Evolutionary conservation across 2,113 vertebrate genomes (phyloP).

Genomic region (Ctenodactylus gundi): DNA sequence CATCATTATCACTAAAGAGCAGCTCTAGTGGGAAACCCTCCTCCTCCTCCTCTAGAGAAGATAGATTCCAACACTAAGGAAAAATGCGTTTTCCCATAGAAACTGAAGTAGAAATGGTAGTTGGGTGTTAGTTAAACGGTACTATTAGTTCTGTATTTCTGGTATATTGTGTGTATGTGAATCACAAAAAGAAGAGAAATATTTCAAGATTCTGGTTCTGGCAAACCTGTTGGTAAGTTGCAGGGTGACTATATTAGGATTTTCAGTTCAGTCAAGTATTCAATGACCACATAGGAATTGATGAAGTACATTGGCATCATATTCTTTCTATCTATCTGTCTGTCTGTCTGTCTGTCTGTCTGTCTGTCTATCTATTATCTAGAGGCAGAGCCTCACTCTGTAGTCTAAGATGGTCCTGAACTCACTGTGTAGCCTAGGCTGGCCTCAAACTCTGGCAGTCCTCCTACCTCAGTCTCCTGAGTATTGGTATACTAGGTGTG

Average conservation of each 20-base stretch:
- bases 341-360: no score
- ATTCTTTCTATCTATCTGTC: no score
- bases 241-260: slow-evolving; percentile 7
- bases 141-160: background rate
- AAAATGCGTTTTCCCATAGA: slow-evolving; percentile 34
- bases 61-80: background rate
- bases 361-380: no score
- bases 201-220: background rate
- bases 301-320: background rate
- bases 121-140: slow-evolving; percentile 19
- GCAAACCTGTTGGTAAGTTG: slow-evolving; percentile 15
- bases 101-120: background rate
- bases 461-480: no score
- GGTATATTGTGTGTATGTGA: background rate
- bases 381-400: no score
- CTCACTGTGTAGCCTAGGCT: no score
- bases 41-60: background rate
- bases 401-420: no score
- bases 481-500: no score
- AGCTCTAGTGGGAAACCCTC: background rate
- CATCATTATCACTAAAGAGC: background rate
- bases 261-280: slow-evolving; percentile 29
- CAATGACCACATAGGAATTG: slow-evolving; percentile 24
- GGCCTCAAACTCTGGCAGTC: no score
- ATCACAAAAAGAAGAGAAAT: slow-evolving; percentile 34